Evolutionary conservation across 1,140 invertebrate species (phyloP).

Genomic region (Elysia chlorotica): DNA sequence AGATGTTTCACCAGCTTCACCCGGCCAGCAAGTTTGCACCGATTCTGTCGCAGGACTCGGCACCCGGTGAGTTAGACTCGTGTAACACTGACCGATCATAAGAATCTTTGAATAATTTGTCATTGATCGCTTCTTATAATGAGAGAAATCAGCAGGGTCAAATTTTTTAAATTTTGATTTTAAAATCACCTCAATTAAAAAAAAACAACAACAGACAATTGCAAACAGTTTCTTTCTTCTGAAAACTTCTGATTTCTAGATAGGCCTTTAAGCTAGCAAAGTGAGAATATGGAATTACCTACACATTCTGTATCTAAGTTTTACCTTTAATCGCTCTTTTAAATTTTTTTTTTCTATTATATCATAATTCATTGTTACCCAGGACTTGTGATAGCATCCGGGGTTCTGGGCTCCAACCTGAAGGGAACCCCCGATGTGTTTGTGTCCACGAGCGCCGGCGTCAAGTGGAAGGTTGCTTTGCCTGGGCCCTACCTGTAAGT

Average conservation of each 20-base stretch:
- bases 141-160: too few species aligned
- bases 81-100: not conserved
- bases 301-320: too few species aligned
- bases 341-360: too few species aligned
- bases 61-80: slow-evolving; percentile 63
- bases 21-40: slow-evolving; percentile 76
- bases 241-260: not conserved
- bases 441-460: slow-evolving; percentile 81
- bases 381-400: slow-evolving; percentile 86
- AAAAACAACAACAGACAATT: not conserved
- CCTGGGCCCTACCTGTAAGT: too few species aligned
- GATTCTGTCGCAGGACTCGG: slow-evolving; percentile 85
- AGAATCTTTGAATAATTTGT: not conserved
- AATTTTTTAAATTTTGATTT: too few species aligned
- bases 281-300: too few species aligned
- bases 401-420: slow-evolving; percentile 72
- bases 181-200: too few species aligned
- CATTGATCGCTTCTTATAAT: not conserved
- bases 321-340: too few species aligned
- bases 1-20: slow-evolving; percentile 82
- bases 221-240: not conserved
- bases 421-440: slow-evolving; percentile 79
- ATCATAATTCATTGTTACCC: too few species aligned
- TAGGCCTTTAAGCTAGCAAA: too few species aligned
- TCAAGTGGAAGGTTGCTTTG: slow-evolving; percentile 81